A percentile compares a stretch with the other conserved stretches of the same genome.
Evolutionary conservation across 2,113 vertebrate genomes (phyloP).

Genomic region (Echinops telfairi): DNA sequence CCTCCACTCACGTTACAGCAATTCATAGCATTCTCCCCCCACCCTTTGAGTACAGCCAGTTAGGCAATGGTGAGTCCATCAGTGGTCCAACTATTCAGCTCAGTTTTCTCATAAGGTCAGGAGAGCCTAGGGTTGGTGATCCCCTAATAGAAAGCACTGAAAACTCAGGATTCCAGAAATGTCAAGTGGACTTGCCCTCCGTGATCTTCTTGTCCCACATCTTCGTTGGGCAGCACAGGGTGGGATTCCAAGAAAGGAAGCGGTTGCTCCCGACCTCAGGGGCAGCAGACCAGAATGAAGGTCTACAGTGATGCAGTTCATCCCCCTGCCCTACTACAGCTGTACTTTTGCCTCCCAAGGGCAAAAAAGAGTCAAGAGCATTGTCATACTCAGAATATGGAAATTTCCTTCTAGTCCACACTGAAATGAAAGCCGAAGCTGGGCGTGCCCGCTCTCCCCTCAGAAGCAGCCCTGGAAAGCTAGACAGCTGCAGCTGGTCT

Average conservation of each 20-base stretch:
- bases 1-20: neutral
- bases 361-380: neutral
- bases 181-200: neutral
- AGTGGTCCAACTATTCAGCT: neutral
- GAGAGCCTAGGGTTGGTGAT: neutral
- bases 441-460: neutral
- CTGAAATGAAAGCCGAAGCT: slow-evolving; percentile 37
- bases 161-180: slow-evolving; percentile 25
- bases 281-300: slow-evolving; percentile 24
- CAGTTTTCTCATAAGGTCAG: neutral
- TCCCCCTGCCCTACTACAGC: neutral
- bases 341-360: neutral
- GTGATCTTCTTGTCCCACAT: neutral
- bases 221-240: neutral
- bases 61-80: neutral
- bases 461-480: neutral
- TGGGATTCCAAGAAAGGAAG: neutral
- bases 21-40: neutral
- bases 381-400: neutral
- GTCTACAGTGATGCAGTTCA: neutral
- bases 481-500: slow-evolving; percentile 15
- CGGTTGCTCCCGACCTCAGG: neutral
- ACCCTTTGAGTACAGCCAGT: neutral
- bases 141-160: neutral
- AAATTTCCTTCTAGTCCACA: neutral